Evolutionary conservation across 2,888 invertebrate species (phyloP), one percentile per base, ranked within the genome.

Genomic region (Pristionchus fissidentatus): DNA sequence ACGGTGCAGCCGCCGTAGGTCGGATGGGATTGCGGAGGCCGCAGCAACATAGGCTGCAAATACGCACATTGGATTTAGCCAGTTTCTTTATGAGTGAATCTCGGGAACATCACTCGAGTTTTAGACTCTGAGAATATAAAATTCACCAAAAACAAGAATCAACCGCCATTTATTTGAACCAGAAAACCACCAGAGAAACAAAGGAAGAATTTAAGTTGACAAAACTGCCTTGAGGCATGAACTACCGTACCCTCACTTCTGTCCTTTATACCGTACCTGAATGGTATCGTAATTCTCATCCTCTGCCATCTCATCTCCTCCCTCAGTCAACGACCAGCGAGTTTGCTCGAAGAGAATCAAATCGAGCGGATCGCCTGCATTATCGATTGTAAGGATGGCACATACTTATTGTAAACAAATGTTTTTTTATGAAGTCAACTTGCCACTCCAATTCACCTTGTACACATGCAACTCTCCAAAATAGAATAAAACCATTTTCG

Each of bases 361-460:
- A 87, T 89, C 92, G 86, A 92, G 83, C 77, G 90, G 85, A 88
- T 92, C 88, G 84, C 91, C 86, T 62, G 89, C 78, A 57, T 97
- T 41, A 98, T 35, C 32, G 10, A 32, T 10, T 41, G 83, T 77
- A 46, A 49, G 32, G 78, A 84, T n/a, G n/a, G n/a, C n/a, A 19
- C 35, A 55, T 32, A 52, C 10, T 55, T 29, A 62, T 62, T 62
- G n/a, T 19, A 62, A 38, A 66, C 4, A 26, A 5, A 5, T 49
- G 8, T 32, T 78, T 55, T 26, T 5, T 52, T 32, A 26, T 38
- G 7, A 41, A 94, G 92, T 98, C 98, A 41, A 99, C 1, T 8
- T n/a, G 29, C 57, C n/a, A 57, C 57, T 2, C 57, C 26, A 8
- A 26, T 26, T 26, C 57, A 57, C 57, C 57, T 26, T n/a, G 57